Evolutionary conservation across 2,888 invertebrate species (phyloP), one percentile per base, ranked within the genome.

Genomic region (Lobophora halterata): DNA sequence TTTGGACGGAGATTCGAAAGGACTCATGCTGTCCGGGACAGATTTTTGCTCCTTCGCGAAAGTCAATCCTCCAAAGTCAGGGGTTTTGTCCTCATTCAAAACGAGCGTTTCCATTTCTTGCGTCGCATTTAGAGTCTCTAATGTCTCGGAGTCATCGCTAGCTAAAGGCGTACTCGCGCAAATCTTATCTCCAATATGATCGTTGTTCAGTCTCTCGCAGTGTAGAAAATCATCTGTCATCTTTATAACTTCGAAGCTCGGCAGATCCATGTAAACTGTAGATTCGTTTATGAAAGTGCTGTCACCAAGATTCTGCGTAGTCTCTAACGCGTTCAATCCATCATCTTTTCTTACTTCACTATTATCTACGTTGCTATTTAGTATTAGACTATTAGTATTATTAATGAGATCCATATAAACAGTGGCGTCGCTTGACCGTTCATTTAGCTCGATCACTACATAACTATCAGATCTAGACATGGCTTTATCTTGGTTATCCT

Each of bases 1-100:
- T 64, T 81, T 83, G 1, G 85, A 79, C 0, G 85, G 85, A 14
- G 86, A 87, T 49, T 86, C 87, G 38, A 79, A 79, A 1, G 87
- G 85, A 46, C 85, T 87, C 25, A 78, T 34, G 7, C 52, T 71
- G 6, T 86, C 82, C 1, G 72, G 67, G 1, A 74, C 65, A 31
- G 53, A 65, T 61, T 65, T 77, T 31, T 76, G 76, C 46, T 83
- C 83, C 48, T 73, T 85, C 1, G 68, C 67, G 3, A 70, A 34
- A 0, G 67, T 59, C 1, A 59, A 55, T 11, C 64, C 76, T 3
- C 52, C 68, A 18, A 61, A 60, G 12, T 74, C 65, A 1, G 71
- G 67, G 1, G 69, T 51, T 54, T 72, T 33, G 14, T 13, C 72
- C 33, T 71, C 71, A 0, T 58, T 61, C 3, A 73, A 27, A 5